phyloP scores from a whole-genome alignment of 1,140 invertebrate species.

The Apis mellifera region Amel_HAv3.1 CM009935.2:6838501-6839000 shows the following conservation, averaged over 20 bases:
- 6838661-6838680: constrained; percentile 6
- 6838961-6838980: not conserved
- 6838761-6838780: no score
- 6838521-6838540: not conserved
- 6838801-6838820: constrained; percentile 5
- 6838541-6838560: not conserved
- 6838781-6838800: constrained; percentile 48
- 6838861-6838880: constrained; percentile 21
- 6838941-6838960: not conserved
- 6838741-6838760: constrained; percentile 41
- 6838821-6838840: constrained; percentile 47
- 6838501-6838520: not conserved
- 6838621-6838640: not conserved
- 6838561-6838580: not conserved
- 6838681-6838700: constrained; percentile 30
- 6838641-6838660: not conserved
- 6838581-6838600: not conserved
- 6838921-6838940: not conserved
- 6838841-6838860: not conserved
- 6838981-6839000: not conserved
- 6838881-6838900: not conserved
- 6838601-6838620: not conserved
- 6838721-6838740: not conserved
- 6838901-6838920: constrained; percentile 14
- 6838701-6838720: constrained; percentile 49